Percentiles rank a stretch among this genome's conserved stretches.
phyloP scores from a whole-genome alignment of 2,888 invertebrate genomes.

The Micoletzkya japonica region DNA sequence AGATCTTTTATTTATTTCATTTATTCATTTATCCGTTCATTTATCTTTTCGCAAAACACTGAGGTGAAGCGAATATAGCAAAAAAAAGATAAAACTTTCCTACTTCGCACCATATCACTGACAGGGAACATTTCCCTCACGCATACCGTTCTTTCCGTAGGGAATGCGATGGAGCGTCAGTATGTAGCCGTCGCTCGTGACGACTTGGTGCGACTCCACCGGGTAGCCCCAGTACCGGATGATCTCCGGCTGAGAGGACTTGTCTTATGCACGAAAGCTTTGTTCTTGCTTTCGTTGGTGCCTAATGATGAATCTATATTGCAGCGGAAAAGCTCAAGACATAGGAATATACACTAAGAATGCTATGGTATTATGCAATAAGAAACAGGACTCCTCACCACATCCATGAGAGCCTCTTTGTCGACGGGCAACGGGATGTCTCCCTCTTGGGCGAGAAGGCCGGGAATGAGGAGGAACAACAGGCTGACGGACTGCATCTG shows the following conservation, averaged over 20 bases:
- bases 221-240: slow-evolving; percentile 67
- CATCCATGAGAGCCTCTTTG: slow-evolving; percentile 60
- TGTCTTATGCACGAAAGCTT: neutral
- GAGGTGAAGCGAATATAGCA: no score
- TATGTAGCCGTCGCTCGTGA: slow-evolving; percentile 68
- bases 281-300: no score
- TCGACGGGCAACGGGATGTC: slow-evolving; percentile 35
- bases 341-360: no score
- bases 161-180: slow-evolving; percentile 70
- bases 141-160: slow-evolving; percentile 51
- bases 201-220: slow-evolving; percentile 66
- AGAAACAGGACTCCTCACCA: slow-evolving; percentile 39
- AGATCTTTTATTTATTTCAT: no score
- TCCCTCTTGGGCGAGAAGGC: neutral
- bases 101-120: no score
- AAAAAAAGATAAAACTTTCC: no score
- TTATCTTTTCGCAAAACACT: no score
- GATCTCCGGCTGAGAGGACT: slow-evolving; percentile 63
- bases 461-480: neutral
- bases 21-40: neutral
- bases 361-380: no score
- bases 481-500: neutral
- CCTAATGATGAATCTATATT: no score
- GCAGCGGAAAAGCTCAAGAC: no score
- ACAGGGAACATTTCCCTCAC: no score